Conservation (phyloP, 2,888 invertebrate genomes). For the Oxytorus armatus region DNA sequence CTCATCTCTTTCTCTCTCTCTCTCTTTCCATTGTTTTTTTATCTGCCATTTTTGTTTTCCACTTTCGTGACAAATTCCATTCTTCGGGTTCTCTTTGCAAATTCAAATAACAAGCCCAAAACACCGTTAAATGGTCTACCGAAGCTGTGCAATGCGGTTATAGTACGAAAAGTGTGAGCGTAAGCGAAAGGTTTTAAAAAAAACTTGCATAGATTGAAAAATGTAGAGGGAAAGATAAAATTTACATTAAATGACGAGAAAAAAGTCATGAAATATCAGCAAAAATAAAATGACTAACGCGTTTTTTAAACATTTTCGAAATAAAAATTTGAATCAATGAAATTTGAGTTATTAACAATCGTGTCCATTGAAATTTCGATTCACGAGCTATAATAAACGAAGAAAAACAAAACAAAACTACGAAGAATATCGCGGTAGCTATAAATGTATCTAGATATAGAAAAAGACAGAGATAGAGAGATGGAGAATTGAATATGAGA, state of each 20-base stretch:
- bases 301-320: not conserved
- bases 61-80: not conserved
- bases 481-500: no score
- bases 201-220: no score
- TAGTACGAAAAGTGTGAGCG: no score
- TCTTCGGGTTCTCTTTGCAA: not conserved
- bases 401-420: constrained; percentile 1
- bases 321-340: not conserved
- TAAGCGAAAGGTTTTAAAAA: no score
- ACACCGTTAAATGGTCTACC: no score
- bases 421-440: constrained; percentile 1
- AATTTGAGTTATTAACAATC: not conserved
- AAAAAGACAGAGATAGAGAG: no score
- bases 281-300: no score
- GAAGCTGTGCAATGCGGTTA: no score
- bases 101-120: not conserved
- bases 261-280: no score
- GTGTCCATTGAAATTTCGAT: not conserved
- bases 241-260: no score
- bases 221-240: no score
- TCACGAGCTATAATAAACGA: not conserved
- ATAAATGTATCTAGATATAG: no score
- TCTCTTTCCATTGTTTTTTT: not conserved
- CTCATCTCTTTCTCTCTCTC: not conserved
- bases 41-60: not conserved